Evolutionary conservation across 2,113 vertebrate genomes (phyloP).

Genomic region (Lepus timidus): DNA sequence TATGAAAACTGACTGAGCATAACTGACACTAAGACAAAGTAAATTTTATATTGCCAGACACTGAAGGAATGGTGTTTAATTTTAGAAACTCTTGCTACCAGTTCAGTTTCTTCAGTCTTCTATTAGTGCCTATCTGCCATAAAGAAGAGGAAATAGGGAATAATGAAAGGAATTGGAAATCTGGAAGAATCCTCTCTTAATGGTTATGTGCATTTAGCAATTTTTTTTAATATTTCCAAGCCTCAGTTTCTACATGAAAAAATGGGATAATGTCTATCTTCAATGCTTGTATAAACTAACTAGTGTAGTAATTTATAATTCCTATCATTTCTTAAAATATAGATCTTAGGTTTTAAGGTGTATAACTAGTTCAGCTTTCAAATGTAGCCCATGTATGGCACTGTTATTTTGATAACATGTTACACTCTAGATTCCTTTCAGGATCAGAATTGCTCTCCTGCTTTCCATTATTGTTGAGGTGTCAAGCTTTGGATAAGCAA

Average conservation of each 20-base stretch:
- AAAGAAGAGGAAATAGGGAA: constrained; percentile 48
- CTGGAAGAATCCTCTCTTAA: not conserved
- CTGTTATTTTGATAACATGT: not conserved
- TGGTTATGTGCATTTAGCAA: not conserved
- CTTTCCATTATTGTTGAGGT: constrained; percentile 40
- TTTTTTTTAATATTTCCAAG: not conserved
- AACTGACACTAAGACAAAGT: constrained; percentile 74
- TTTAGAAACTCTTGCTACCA: constrained; percentile 75
- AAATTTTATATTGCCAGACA: constrained; percentile 44
- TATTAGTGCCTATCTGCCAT: constrained; percentile 74
- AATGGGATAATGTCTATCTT: constrained; percentile 33
- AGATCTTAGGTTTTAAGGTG: not conserved
- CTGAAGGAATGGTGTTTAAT: constrained; percentile 73
- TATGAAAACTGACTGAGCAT: constrained; percentile 74
- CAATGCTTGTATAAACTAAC: constrained; percentile 2
- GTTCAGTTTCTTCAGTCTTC: constrained; percentile 77
- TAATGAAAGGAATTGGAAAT: not conserved
- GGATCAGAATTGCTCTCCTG: not conserved
- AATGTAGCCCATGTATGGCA: not conserved
- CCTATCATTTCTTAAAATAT: not conserved
- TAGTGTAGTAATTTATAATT: not conserved
- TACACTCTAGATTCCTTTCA: constrained; percentile 21
- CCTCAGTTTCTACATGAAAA: not conserved
- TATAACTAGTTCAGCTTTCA: not conserved
- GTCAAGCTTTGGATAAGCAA: not conserved